Evolutionary conservation across 2,888 invertebrate species (phyloP), one percentile per base, ranked within the genome.

Genomic region (Galeopsomyia nigrocyanea): DNA sequence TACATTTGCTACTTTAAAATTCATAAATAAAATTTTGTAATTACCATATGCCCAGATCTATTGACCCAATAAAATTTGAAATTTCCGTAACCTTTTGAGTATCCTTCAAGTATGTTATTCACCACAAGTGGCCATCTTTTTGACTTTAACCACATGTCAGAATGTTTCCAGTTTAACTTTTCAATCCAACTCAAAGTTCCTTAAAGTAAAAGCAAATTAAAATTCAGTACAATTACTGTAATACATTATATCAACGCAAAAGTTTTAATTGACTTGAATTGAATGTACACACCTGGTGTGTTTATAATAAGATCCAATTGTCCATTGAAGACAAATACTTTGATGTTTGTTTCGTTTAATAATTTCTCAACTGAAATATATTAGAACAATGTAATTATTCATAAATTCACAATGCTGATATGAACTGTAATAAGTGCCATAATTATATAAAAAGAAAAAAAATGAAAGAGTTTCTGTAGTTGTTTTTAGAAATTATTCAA

Each of bases 291-390:
- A 90, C 95, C 95, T 77, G 93, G 90, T 22, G 94, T 94, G 79
- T 93, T 92, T 75, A 94, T 94, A 80, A 96, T 95, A 17, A 96
- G 89, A 86, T 96, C 96, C 74, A 96, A 88, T 80, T 95, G 95
- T 47, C 94, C 95, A 77, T 91, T 93, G 81, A 92, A 92, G 21
- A 95, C 92, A 46, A 89, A 89, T 0, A 95, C 89, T 63, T 90
- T 89, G 19, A 95, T 87, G 65, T 90, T 87, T 0, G 94, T 93
- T 78, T 89, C 89, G 78, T 92, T 91, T 22, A 95, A 85, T 16
- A 94, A 87, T 71, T 88, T 86, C 82, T 93, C 92, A 80, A 94
- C 94, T 83, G 53, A 9, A 76, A 77, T n/a, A 26, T 26, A 26
- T 26, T 26, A 26, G 5, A 26, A 26, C n/a, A 26, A 26, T 26